These are phyloP conservation scores for Mellilla xanthometata DNA, from an alignment of 2,888 invertebrate genomes.

Conservation along the genomic window DNA sequence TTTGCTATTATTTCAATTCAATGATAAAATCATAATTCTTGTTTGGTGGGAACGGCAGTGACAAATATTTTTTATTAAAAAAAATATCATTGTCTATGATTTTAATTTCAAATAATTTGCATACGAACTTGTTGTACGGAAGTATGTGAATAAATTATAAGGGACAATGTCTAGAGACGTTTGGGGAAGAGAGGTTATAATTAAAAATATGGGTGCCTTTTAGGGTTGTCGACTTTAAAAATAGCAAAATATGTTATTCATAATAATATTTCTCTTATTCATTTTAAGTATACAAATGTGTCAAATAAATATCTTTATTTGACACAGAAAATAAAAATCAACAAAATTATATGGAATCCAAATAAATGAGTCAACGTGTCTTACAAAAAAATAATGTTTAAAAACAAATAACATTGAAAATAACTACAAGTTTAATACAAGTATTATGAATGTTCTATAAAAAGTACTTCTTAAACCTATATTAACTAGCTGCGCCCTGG, in stretches of 20 bases:
- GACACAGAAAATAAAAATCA: too few species aligned
- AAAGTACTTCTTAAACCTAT: too few species aligned
- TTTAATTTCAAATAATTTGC: slow-evolving; percentile 68
- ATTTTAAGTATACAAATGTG: too few species aligned
- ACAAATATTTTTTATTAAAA: slow-evolving; percentile 53
- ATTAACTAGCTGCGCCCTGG: too few species aligned
- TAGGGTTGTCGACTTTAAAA: slow-evolving; percentile 51
- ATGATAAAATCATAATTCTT: slow-evolving; percentile 43
- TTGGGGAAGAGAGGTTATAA: slow-evolving; percentile 69
- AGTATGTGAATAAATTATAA: slow-evolving; percentile 73
- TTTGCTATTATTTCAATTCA: slow-evolving; percentile 33
- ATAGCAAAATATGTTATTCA: not conserved
- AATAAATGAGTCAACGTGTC: too few species aligned
- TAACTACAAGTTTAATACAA: too few species aligned
- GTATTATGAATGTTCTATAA: too few species aligned
- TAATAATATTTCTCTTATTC: too few species aligned
- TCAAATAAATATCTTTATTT: too few species aligned
- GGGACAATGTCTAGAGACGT: slow-evolving; percentile 67
- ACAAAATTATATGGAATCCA: too few species aligned
- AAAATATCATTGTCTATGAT: slow-evolving; percentile 64
- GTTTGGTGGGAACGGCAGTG: slow-evolving; percentile 71
- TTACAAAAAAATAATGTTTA: too few species aligned
- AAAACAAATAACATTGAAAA: too few species aligned
- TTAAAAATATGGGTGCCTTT: slow-evolving; percentile 58
- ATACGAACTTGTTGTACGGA: slow-evolving; percentile 62